A percentile compares a stretch with the other conserved stretches of the same genome.
These are phyloP conservation scores for Gavia stellata DNA, from an alignment of 2,113 vertebrate genomes.

Conservation along the genomic window DNA sequence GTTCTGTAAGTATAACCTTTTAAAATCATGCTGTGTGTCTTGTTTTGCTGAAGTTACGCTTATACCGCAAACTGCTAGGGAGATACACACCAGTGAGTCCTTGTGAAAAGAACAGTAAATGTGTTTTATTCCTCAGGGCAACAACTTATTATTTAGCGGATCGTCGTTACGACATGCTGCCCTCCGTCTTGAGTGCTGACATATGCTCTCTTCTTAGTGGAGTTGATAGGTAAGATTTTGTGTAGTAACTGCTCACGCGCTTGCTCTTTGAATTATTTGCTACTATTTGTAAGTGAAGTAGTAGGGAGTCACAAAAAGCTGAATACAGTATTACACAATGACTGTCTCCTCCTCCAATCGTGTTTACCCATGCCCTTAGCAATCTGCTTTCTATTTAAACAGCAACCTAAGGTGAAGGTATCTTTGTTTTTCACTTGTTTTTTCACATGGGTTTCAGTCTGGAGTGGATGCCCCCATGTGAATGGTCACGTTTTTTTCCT, in stretches of 20 bases:
- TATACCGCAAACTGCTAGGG: neutral
- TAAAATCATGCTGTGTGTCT: neutral
- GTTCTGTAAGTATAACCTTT: neutral
- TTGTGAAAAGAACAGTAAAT: neutral
- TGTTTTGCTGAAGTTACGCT: neutral
- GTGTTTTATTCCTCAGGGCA: slow-evolving; percentile 72
- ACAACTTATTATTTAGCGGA: slow-evolving; percentile 94
- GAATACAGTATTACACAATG: neutral
- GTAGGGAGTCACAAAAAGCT: neutral
- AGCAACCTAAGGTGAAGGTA: neutral
- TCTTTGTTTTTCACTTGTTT: neutral
- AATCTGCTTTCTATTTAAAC: neutral
- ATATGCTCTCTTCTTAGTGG: slow-evolving; percentile 92
- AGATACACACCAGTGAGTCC: neutral
- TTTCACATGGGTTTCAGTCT: neutral
- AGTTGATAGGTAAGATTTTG: slow-evolving; percentile 81
- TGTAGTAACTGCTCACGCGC: neutral
- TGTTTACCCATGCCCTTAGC: neutral
- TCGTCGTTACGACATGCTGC: slow-evolving; percentile 93
- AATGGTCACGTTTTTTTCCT: neutral
- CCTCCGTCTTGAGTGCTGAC: slow-evolving; percentile 83
- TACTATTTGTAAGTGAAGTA: neutral
- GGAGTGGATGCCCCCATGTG: too few species aligned
- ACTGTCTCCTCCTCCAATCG: fast-evolving
- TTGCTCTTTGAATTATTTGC: neutral